Evolutionary conservation across 2,797 vertebrate species (phyloP), one percentile per base, ranked within the genome.

Genomic region (Sarcoramphus papa): DNA sequence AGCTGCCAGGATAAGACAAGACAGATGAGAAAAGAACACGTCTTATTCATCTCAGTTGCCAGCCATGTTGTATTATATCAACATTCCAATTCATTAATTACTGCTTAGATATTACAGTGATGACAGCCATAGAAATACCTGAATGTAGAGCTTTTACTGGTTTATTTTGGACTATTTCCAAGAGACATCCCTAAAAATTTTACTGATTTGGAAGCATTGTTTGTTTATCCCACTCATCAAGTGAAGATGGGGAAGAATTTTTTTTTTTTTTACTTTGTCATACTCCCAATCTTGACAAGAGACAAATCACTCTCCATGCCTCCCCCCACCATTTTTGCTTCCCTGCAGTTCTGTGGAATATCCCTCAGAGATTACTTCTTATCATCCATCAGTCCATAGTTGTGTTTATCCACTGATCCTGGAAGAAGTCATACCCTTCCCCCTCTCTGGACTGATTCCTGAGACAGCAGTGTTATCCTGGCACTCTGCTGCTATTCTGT

Each of bases 341-440:
- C 43, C 70, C 77, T 75, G 76, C 63, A 82, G 40, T 91, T 88
- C 64, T 84, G 72, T 73, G 75, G 57, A 84, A 69, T 92, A 64
- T 90, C 64, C 94, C 50, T 72, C 64, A 86, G 78, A 88, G 94
- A 95, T 85, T 93, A 81, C 48, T 85, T 62, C 54, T 73, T 73
- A 41, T 51, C 56, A 50, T 87, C 90, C 86, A 94, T 92, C 95
- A 95, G 93, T 77, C 69, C 74, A 69, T 2, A 77, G 82, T 31
- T 84, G 63, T 78, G 51, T 82, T 96, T 95, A 91, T 87, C 56
- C 63, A 86, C 40, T 88, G 53, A 90, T 65, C 35, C 70, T 91
- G 63, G 77, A 95, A 85, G 51, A 84, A 97, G 59, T 33, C 10
- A 53, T 37, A 45, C 65, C 77, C 65, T 92, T 63, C 57, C 63